Evolutionary conservation across 1,140 invertebrate species (phyloP).

Genomic region (Probaryconus sp.): DNA sequence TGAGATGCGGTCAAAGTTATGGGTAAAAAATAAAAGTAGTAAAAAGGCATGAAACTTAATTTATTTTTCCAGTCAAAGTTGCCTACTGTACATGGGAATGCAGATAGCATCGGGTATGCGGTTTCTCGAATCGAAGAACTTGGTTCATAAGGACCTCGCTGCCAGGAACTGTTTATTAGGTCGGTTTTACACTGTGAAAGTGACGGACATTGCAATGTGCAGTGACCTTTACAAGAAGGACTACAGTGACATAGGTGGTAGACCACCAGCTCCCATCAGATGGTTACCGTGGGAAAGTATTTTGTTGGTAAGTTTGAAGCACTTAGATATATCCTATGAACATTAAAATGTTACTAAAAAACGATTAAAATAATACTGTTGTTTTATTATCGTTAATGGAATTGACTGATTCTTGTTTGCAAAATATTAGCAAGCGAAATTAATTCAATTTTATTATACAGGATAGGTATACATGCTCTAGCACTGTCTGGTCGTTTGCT

Average conservation of each 20-base stretch:
- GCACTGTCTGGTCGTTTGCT: conserved; percentile 84
- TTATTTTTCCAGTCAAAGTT: conserved; percentile 83
- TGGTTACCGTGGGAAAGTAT: conserved; percentile 93
- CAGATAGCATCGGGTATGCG: conserved; percentile 94
- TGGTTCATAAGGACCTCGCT: conserved; percentile 88
- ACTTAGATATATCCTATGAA: background rate
- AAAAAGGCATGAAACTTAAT: conserved; percentile 9
- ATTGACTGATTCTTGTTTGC: too few species aligned
- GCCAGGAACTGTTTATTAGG: conserved; percentile 92
- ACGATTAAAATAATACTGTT: too few species aligned
- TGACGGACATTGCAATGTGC: conserved; percentile 94
- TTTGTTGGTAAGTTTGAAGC: conserved; percentile 81
- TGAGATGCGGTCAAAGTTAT: too few species aligned
- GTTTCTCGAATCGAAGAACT: conserved; percentile 87
- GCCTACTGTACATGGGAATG: conserved; percentile 89
- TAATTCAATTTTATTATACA: conserved; percentile 68
- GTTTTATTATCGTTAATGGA: too few species aligned
- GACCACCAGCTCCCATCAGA: conserved; percentile 84
- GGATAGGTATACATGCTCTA: conserved; percentile 83
- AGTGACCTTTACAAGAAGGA: conserved; percentile 89
- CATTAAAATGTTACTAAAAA: too few species aligned
- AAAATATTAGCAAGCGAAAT: too few species aligned
- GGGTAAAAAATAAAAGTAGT: too few species aligned
- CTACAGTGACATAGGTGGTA: conserved; percentile 87
- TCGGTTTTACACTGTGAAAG: conserved; percentile 88